Base-by-base conservation (phyloP, 2,888 invertebrate species). In the Chamaedrilus cognettii region DNA sequence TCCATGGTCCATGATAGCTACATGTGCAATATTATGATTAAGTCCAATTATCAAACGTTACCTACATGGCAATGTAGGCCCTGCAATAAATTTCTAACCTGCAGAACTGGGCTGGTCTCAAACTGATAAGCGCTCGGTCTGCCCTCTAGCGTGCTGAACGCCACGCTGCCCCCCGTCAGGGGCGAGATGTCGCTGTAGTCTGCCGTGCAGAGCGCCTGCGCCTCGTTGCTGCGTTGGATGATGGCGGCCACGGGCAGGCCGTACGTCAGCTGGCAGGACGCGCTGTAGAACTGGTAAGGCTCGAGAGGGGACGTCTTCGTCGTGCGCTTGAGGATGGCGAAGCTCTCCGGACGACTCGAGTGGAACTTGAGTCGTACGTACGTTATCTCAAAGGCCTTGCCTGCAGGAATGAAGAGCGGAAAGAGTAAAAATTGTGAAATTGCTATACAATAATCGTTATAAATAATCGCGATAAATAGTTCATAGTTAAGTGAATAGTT, bases 121-220 rank as follows among this genome's bases (percentile, higher is more conserved):
- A 97, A 99, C 68, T 91, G 89, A 78, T 91, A 91, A 19, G 95
- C 94, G 4, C 94, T 94, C 0, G 97, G 97, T 73, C 99, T 86
- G 56, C 96, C 95, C 83, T 96, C 96, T 2, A 97, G 86, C 0
- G 97, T 96, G 15, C 95, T 93, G 85, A 97, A 98, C 7, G 94
- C 92, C 4, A 97, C 94, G n/a, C 58, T 68, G 19, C 66, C 66
- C 35, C 67, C 23, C 2, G 92, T 90, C 69, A 98, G 85, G 0
- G 98, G 98, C 0, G 96, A 95, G 74, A 99, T 96, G 80, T 98
- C 98, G 3, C 96, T 96, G 85, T 93, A 98, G 81, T 97, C 97
- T 70, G 94, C 92, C n/a, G 94, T 96, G 82, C 99, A 99, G n/a
- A 98, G 88, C 0, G 98, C 95, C 69, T 92, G 88, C 0, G 94